A percentile compares a stretch with the other conserved stretches of the same genome.
These are phyloP conservation scores for Myotis pilosus DNA, from an alignment of 2,797 vertebrate genomes.

Conservation along the genomic window DNA sequence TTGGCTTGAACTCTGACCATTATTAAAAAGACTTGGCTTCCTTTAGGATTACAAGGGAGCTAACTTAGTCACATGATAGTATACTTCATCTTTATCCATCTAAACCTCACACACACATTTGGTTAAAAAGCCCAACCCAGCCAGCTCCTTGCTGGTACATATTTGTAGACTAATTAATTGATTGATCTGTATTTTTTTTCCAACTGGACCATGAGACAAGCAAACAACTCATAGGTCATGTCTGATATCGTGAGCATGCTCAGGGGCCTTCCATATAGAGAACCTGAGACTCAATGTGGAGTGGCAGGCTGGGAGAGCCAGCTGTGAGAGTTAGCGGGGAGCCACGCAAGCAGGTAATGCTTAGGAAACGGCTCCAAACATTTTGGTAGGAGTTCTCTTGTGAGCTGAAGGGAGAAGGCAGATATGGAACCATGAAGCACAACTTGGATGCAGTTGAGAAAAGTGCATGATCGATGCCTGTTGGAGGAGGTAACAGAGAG, in stretches of 20 bases:
- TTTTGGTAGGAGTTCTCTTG: not conserved
- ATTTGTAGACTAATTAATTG: not conserved
- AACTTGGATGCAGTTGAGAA: not conserved
- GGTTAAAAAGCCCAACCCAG: not conserved
- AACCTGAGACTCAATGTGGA: not conserved
- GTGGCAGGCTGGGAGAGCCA: not conserved
- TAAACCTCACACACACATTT: not conserved
- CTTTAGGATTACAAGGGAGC: not conserved
- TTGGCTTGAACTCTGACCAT: not conserved
- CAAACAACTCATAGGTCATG: not conserved
- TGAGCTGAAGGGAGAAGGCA: not conserved
- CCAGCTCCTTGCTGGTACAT: not conserved
- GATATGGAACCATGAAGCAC: not conserved
- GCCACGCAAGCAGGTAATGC: too few species aligned
- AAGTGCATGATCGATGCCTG: rapidly evolving
- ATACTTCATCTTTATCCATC: not conserved
- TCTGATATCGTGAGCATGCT: not conserved
- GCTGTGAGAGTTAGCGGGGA: not conserved
- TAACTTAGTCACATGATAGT: not conserved
- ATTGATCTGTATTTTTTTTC: not conserved
- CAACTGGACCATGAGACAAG: not conserved
- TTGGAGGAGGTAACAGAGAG: not conserved
- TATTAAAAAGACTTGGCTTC: not conserved
- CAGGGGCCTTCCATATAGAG: not conserved
- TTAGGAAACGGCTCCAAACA: not conserved